phyloP scores from a whole-genome alignment of 2,888 invertebrate genomes.

The Holacanthella duospinosa region DNA sequence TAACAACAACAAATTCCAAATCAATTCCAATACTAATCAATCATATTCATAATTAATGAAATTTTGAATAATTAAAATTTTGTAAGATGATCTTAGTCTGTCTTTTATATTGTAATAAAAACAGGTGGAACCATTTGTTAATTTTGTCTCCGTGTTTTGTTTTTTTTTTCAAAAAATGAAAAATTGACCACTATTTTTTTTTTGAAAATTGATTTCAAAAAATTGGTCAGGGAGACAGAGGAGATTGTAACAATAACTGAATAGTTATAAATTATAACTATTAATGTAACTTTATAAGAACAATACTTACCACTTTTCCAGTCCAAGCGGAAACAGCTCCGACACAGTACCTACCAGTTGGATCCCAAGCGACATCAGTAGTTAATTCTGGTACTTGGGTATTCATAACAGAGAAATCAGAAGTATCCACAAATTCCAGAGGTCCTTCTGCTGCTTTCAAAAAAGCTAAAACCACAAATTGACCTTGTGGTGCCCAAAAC shows the following conservation, averaged over 20 bases:
- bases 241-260: no score
- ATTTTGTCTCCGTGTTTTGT: not conserved
- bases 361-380: constrained; percentile 98
- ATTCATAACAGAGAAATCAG: constrained; percentile 91
- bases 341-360: constrained; percentile 92
- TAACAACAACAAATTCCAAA: constrained; percentile 15
- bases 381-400: constrained; percentile 81
- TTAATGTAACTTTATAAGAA: no score
- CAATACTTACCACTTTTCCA: constrained; percentile 62
- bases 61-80: not conserved
- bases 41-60: not conserved
- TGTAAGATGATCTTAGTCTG: constrained; percentile 10
- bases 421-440: constrained; percentile 88
- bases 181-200: not conserved
- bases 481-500: constrained; percentile 93
- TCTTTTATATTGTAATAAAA: constrained; percentile 4
- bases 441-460: constrained; percentile 73
- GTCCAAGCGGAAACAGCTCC: constrained; percentile 93
- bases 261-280: no score
- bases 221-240: not conserved
- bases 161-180: not conserved
- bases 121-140: constrained; percentile 8
- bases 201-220: not conserved
- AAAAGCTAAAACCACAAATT: constrained; percentile 88
- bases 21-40: not conserved